These are phyloP conservation scores for Oligia latruncula DNA, from an alignment of 2,888 invertebrate species.

Conservation along the genomic window DNA sequence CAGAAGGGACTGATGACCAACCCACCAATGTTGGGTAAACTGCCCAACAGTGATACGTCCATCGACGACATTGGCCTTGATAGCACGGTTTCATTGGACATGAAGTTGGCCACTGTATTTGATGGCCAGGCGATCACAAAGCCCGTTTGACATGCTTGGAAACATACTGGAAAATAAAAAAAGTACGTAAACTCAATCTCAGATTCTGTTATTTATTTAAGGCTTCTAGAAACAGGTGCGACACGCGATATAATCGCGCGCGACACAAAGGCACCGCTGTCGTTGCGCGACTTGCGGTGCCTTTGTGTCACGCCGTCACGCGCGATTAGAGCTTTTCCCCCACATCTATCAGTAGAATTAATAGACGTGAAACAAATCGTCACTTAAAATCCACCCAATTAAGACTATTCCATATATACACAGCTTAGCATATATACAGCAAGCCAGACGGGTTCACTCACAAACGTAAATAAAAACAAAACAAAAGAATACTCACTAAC, in stretches of 20 bases:
- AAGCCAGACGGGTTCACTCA: too few species aligned
- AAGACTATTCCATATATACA: too few species aligned
- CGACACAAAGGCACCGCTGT: too few species aligned
- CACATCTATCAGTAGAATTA: background rate
- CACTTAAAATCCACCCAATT: background rate
- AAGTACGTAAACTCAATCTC: background rate
- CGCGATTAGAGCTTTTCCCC: background rate
- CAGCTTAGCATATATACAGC: too few species aligned
- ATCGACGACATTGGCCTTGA: conserved; percentile 77
- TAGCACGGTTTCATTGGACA: conserved; percentile 81
- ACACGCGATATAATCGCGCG: too few species aligned
- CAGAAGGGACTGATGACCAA: conserved; percentile 81
- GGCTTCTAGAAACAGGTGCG: too few species aligned
- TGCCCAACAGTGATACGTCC: conserved; percentile 82
- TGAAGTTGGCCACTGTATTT: conserved; percentile 79
- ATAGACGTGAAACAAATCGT: background rate
- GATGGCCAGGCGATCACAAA: conserved; percentile 85
- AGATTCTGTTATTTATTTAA: too few species aligned
- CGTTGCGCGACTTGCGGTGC: too few species aligned
- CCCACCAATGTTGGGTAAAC: conserved; percentile 81
- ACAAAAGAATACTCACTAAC: conserved; percentile 74
- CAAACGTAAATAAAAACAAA: conserved; percentile 20
- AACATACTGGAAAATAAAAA: conserved; percentile 75
- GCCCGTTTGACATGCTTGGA: conserved; percentile 80
- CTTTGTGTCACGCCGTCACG: too few species aligned